These are phyloP conservation scores for Drosophila parthenogenetica DNA, from an alignment of 2,888 invertebrate species.

Conservation along the genomic window DNA sequence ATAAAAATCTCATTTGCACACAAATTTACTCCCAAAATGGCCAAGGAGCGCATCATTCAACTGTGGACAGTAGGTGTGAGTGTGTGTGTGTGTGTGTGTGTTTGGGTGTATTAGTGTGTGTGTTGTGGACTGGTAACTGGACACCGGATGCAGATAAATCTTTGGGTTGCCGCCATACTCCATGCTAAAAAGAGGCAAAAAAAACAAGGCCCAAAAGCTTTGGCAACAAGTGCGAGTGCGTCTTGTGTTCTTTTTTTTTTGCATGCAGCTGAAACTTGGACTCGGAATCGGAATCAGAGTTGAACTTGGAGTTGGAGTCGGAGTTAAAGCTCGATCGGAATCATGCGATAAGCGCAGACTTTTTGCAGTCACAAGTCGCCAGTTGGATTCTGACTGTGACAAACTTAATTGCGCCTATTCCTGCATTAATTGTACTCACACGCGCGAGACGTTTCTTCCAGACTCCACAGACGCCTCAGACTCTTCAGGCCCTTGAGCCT, in stretches of 20 bases:
- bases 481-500: neutral
- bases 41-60: constrained; percentile 75
- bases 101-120: constrained; percentile 6
- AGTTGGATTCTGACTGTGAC: constrained; percentile 64
- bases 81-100: constrained; percentile 22
- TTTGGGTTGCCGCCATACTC: constrained; percentile 66
- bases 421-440: constrained; percentile 81
- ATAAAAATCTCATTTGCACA: constrained; percentile 81
- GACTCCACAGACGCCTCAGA: neutral
- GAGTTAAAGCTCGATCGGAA: constrained; percentile 78
- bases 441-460: constrained; percentile 54
- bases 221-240: constrained; percentile 61
- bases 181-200: constrained; percentile 4
- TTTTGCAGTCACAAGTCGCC: constrained; percentile 32
- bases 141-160: constrained; percentile 81
- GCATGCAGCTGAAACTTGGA: constrained; percentile 40
- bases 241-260: constrained; percentile 26
- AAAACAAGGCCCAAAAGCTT: constrained; percentile 39
- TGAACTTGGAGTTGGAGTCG: constrained; percentile 15
- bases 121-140: constrained; percentile 65
- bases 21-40: constrained; percentile 82
- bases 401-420: constrained; percentile 81
- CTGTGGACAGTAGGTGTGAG: constrained; percentile 26
- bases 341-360: constrained; percentile 68
- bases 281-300: constrained; percentile 1